These are phyloP conservation scores for Epsilonema sp. DNA, from an alignment of 2,888 invertebrate species.

Conservation along the genomic window DNA sequence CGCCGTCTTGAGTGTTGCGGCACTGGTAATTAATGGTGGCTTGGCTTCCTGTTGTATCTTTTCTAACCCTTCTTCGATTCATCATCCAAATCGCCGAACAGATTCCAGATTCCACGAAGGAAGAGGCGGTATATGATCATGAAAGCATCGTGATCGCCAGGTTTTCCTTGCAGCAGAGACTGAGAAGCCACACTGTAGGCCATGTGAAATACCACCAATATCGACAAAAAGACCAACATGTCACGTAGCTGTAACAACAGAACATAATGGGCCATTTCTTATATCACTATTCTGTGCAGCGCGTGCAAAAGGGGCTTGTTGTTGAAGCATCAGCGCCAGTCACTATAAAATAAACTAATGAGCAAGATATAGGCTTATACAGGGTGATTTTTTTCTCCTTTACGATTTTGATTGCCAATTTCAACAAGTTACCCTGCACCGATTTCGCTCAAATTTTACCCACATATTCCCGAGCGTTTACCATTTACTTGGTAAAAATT, in stretches of 20 bases:
- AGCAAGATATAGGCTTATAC: too few species aligned
- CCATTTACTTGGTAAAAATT: too few species aligned
- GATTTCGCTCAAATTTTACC: too few species aligned
- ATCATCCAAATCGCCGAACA: conserved; percentile 32
- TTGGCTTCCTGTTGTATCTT: neutral
- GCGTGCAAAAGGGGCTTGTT: too few species aligned
- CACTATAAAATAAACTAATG: too few species aligned
- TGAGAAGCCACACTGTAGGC: conserved; percentile 33
- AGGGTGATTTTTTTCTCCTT: too few species aligned
- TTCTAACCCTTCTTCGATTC: conserved; percentile 17
- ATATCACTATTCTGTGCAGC: too few species aligned
- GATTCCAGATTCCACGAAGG: conserved; percentile 32
- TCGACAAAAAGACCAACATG: conserved; percentile 29
- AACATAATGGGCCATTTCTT: neutral
- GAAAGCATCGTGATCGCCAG: conserved; percentile 18
- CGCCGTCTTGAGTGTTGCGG: too few species aligned
- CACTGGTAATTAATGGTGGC: neutral
- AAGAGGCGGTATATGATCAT: conserved; percentile 28
- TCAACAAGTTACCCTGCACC: too few species aligned
- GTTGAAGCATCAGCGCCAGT: too few species aligned
- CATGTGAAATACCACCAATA: conserved; percentile 32
- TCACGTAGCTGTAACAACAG: conserved; percentile 26
- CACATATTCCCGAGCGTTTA: too few species aligned
- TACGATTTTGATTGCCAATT: too few species aligned
- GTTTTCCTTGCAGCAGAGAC: conserved; percentile 27